Percentiles rank a stretch among this genome's conserved stretches.
Conservation (phyloP, 2,888 invertebrate species). For the Tenthredo mesomela region DNA sequence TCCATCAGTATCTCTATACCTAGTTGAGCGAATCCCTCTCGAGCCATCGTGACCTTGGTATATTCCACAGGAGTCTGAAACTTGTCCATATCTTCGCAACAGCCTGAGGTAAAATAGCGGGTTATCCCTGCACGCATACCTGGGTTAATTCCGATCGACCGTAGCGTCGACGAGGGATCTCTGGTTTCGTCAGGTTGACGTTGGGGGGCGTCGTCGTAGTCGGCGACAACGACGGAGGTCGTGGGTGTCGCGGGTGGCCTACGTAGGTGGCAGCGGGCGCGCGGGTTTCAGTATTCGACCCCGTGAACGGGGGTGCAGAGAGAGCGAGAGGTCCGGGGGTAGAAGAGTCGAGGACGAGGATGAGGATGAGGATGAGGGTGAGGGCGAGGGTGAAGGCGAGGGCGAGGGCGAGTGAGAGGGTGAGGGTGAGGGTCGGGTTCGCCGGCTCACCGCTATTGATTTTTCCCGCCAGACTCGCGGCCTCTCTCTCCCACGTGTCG, state of each 20-base stretch:
- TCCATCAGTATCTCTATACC: neutral
- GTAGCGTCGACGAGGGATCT: neutral
- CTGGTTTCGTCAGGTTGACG: conserved; percentile 12
- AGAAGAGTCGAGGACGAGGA: conserved; percentile 49
- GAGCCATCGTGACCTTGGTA: neutral
- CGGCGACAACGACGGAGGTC: conserved; percentile 1
- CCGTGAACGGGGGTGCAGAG: conserved; percentile 53
- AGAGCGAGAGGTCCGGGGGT: neutral
- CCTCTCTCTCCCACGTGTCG: conserved; percentile 71
- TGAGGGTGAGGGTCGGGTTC: conserved; percentile 70
- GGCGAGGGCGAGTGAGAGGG: conserved; percentile 55
- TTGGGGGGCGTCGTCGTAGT: conserved; percentile 25
- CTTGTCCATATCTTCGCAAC: neutral
- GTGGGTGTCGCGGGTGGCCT: conserved; percentile 57
- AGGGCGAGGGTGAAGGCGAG: conserved; percentile 55
- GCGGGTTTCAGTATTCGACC: conserved; percentile 69
- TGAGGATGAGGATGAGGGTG: conserved; percentile 56
- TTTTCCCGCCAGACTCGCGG: conserved; percentile 77
- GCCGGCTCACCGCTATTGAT: conserved; percentile 77
- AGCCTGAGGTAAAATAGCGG: conserved; percentile 19
- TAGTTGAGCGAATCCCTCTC: neutral
- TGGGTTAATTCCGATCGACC: conserved; percentile 37
- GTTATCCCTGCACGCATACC: conserved; percentile 19
- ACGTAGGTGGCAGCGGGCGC: conserved; percentile 61
- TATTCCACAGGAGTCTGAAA: neutral